phyloP scores from a whole-genome alignment of 1,140 invertebrate species.

The Myzus persicae region DNA sequence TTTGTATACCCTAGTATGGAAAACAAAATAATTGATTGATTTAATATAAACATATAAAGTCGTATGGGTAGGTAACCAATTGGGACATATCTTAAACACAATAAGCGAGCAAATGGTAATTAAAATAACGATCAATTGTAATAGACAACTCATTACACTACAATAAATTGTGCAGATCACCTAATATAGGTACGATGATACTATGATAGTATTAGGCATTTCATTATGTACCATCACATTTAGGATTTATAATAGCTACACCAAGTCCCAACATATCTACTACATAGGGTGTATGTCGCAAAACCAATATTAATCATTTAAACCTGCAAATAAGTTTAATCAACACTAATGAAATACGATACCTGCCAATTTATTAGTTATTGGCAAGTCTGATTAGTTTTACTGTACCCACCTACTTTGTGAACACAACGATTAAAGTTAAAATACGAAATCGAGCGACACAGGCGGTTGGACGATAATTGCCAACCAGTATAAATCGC shows the following conservation, averaged over 20 bases:
- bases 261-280: not conserved
- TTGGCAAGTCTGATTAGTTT: slow-evolving; percentile 7
- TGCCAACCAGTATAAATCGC: not conserved
- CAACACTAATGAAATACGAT: not conserved
- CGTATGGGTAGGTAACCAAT: not conserved
- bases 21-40: not conserved
- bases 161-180: not conserved
- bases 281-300: not conserved
- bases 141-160: not conserved
- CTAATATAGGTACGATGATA: no score
- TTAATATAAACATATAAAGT: not conserved
- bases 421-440: not conserved
- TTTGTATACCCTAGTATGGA: not conserved
- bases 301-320: not conserved
- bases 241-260: not conserved
- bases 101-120: not conserved
- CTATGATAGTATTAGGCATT: not conserved
- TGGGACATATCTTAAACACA: not conserved
- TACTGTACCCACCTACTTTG: not conserved
- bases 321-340: not conserved
- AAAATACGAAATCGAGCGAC: not conserved
- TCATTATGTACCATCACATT: not conserved
- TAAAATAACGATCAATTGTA: not conserved
- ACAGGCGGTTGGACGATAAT: not conserved
- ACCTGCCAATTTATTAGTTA: not conserved